phyloP scores from a whole-genome alignment of 2,888 invertebrate species.

The Drosophila peninsularis region DNA sequence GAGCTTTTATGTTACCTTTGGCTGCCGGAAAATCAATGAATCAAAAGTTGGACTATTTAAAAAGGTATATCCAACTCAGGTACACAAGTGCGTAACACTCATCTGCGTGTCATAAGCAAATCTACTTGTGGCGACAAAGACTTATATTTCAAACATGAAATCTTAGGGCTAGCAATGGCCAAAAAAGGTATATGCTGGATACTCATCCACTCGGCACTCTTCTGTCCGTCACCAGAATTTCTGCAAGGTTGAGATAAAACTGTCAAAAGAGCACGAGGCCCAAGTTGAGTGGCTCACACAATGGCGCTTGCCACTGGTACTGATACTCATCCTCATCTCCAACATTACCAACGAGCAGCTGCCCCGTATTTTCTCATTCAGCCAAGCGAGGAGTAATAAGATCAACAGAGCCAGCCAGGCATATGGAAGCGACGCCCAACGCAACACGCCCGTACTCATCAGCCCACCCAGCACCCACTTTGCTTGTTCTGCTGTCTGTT shows the following conservation, averaged over 20 bases:
- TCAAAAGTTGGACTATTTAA: neutral
- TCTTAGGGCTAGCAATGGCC: conserved; percentile 16
- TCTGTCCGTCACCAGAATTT: conserved; percentile 45
- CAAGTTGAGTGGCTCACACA: conserved; percentile 48
- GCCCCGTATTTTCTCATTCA: conserved; percentile 79
- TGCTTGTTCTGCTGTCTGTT: conserved; percentile 35
- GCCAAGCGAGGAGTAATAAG: conserved; percentile 81
- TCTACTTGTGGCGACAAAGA: conserved; percentile 58
- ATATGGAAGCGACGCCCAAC: conserved; percentile 61
- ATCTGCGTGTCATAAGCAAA: conserved; percentile 65
- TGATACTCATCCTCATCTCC: conserved; percentile 28
- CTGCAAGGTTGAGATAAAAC: conserved; percentile 75
- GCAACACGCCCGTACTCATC: conserved; percentile 15
- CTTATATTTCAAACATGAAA: conserved; percentile 38
- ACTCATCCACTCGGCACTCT: conserved; percentile 5
- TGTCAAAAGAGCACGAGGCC: conserved; percentile 63
- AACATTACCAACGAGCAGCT: conserved; percentile 47
- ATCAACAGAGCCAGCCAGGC: conserved; percentile 76
- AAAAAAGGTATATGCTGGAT: conserved; percentile 30
- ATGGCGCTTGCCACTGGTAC: conserved; percentile 25
- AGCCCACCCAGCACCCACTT: conserved; percentile 58
- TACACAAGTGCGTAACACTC: conserved; percentile 14
- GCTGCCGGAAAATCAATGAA: conserved; percentile 40
- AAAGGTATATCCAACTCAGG: neutral
- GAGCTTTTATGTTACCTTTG: conserved; percentile 20